These are phyloP conservation scores for Chaetodon trifascialis DNA, from an alignment of 2,113 vertebrate species.

Conservation along the genomic window DNA sequence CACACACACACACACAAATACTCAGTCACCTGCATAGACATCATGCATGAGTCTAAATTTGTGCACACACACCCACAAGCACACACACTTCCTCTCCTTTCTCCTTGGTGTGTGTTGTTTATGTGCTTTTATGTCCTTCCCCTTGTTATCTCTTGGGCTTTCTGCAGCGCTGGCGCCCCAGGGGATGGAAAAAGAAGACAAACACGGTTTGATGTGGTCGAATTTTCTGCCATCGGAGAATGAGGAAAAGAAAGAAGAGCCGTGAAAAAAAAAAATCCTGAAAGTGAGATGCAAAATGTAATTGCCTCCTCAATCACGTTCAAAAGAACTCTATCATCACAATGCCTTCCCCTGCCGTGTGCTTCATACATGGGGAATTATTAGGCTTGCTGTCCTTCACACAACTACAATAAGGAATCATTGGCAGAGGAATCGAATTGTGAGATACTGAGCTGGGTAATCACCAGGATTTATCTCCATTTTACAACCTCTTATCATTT, in stretches of 20 bases:
- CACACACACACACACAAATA: neutral
- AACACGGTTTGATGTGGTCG: slow-evolving; percentile 79
- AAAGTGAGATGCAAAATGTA: slow-evolving; percentile 69
- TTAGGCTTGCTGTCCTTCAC: slow-evolving; percentile 69
- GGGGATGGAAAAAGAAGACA: slow-evolving; percentile 71
- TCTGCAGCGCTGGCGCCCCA: slow-evolving; percentile 64
- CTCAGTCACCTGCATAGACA: neutral
- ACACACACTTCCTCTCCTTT: slow-evolving; percentile 37
- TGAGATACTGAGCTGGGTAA: slow-evolving; percentile 74
- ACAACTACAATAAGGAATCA: slow-evolving; percentile 69
- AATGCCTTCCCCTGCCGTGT: slow-evolving; percentile 41
- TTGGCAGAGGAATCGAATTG: slow-evolving; percentile 70
- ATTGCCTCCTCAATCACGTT: slow-evolving; percentile 77
- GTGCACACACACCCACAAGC: neutral
- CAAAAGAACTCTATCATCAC: slow-evolving; percentile 60
- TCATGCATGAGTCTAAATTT: too few relatives aligned
- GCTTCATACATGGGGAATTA: slow-evolving; percentile 62
- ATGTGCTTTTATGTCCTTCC: slow-evolving; percentile 78
- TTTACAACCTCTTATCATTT: slow-evolving; percentile 79
- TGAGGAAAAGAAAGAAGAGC: slow-evolving; percentile 41
- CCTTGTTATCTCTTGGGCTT: slow-evolving; percentile 77
- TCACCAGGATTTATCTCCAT: slow-evolving; percentile 79
- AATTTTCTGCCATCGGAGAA: slow-evolving; percentile 67
- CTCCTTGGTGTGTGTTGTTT: slow-evolving; percentile 68
- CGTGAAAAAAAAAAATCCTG: slow-evolving; percentile 23